These are phyloP conservation scores for Anneissia japonica DNA, from an alignment of 35 echinoderm and acorn worm species.

Conservation along the genomic window DNA sequence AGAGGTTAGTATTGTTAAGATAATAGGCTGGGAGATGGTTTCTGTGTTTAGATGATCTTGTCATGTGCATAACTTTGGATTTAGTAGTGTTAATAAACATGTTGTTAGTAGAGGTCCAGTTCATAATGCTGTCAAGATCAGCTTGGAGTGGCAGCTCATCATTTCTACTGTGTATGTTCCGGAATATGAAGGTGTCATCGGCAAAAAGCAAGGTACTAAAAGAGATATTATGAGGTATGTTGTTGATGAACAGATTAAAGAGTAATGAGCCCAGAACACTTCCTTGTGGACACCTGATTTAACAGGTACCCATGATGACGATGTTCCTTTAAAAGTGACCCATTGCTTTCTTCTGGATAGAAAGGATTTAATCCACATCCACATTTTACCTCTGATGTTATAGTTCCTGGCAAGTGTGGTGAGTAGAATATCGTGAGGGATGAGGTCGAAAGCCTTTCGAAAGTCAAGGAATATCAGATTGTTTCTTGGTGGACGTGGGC, in stretches of 20 bases:
- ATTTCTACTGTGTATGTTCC: background rate
- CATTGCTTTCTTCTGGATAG: background rate
- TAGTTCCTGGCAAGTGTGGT: background rate
- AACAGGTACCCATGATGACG: background rate
- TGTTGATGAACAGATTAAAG: background rate
- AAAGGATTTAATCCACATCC: background rate
- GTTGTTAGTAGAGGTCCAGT: background rate
- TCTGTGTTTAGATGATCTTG: background rate
- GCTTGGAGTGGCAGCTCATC: background rate
- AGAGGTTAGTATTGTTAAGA: background rate
- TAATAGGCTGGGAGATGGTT: background rate
- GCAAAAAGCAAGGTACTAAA: background rate
- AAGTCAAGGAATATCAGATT: background rate
- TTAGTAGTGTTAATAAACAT: background rate
- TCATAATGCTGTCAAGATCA: background rate
- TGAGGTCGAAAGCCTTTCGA: background rate
- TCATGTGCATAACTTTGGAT: background rate
- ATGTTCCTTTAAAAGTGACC: background rate
- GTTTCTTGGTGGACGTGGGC: background rate
- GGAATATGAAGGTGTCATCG: background rate
- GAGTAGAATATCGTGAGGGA: background rate
- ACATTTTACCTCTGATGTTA: background rate
- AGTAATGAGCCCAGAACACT: background rate
- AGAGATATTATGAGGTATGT: background rate
- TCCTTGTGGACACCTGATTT: background rate